Percentiles rank a stretch among this genome's conserved stretches.
phyloP scores from a whole-genome alignment of 2,113 vertebrate species.

The Shinisaurus crocodilurus region DNA sequence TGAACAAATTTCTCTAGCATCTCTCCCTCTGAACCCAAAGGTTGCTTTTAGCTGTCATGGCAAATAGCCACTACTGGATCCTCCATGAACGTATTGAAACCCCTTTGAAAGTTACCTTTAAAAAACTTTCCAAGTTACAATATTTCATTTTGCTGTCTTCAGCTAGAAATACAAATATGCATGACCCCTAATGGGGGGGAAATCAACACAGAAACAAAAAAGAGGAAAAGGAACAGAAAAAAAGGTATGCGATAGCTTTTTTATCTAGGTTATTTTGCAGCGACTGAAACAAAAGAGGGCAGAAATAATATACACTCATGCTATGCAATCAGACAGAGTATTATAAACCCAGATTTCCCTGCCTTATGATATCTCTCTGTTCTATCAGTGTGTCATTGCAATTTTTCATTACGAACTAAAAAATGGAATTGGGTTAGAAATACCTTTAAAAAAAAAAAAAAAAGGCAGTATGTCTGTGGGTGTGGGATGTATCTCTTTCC shows the following conservation, averaged over 20 bases:
- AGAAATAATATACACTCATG: slow-evolving; percentile 5
- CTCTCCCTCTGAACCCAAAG: not conserved
- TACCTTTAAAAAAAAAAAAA: not conserved
- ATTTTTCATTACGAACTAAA: slow-evolving; percentile 44
- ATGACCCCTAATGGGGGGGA: not conserved
- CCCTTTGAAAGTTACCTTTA: not conserved
- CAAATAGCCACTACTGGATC: not conserved
- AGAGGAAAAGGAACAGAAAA: not conserved
- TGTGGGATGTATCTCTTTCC: slow-evolving; percentile 17
- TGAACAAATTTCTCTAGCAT: too few relatives aligned
- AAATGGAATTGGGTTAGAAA: slow-evolving; percentile 31
- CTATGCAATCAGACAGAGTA: slow-evolving; percentile 34
- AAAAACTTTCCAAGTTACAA: not conserved
- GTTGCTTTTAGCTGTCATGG: not conserved
- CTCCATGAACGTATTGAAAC: not conserved
- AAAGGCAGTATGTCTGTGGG: too few relatives aligned
- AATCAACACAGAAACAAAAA: not conserved
- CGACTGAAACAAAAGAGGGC: slow-evolving; percentile 19
- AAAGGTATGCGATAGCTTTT: not conserved
- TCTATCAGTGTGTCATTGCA: not conserved
- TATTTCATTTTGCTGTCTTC: not conserved
- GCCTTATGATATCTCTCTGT: not conserved
- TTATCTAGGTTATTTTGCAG: slow-evolving; percentile 4
- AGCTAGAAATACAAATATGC: not conserved
- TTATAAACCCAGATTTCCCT: slow-evolving; percentile 38